These are phyloP conservation scores for Malthinus flaveolus DNA, from an alignment of 2,888 invertebrate genomes.

Conservation along the genomic window DNA sequence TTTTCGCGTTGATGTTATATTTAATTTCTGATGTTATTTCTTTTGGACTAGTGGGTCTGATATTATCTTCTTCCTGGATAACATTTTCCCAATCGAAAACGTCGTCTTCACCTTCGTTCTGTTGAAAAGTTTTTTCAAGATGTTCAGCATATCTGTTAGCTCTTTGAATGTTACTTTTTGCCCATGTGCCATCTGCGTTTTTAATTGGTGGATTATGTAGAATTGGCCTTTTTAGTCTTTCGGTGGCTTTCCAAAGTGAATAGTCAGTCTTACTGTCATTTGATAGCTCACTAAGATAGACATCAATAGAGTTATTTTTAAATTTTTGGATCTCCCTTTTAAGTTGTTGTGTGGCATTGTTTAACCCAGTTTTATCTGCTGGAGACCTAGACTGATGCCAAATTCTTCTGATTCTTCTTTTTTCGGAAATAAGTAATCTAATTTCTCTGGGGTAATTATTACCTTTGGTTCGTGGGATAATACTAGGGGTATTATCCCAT, in stretches of 20 bases:
- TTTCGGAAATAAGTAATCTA: neutral
- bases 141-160: neutral
- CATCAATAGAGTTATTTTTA: slow-evolving; percentile 11
- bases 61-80: neutral
- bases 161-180: slow-evolving; percentile 1
- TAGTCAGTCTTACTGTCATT: neutral
- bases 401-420: slow-evolving; percentile 9
- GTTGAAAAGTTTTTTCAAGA: slow-evolving; percentile 7
- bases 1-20: too few relatives aligned
- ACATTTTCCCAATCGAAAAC: neutral
- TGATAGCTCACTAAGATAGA: slow-evolving; percentile 3
- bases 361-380: slow-evolving; percentile 9
- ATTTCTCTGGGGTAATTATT: slow-evolving; percentile 9
- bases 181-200: slow-evolving; percentile 8
- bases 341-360: slow-evolving; percentile 11
- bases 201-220: slow-evolving; percentile 6
- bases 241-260: slow-evolving; percentile 4
- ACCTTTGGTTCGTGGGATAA: neutral
- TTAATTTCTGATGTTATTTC: too few relatives aligned
- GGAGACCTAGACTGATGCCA: slow-evolving; percentile 1
- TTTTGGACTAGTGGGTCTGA: neutral
- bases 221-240: slow-evolving; percentile 11
- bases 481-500: neutral
- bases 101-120: neutral
- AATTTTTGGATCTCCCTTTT: slow-evolving; percentile 10